Conservation (phyloP, 2,113 vertebrate genomes). For the Gallinago paraguaiae region DNA sequence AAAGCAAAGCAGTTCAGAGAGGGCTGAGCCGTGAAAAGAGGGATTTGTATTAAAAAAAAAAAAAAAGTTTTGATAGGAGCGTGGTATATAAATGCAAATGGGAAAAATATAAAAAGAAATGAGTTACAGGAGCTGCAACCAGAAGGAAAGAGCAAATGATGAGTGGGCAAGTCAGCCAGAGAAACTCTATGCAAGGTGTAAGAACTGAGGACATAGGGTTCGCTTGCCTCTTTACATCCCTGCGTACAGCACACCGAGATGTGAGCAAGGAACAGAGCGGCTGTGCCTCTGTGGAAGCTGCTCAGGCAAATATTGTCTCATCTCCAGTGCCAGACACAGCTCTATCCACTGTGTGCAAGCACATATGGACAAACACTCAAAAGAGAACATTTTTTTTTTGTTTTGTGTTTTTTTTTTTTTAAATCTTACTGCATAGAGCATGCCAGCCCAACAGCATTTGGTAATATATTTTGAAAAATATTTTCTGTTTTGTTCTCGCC, state of each 20-base stretch:
- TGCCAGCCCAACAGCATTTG: background rate
- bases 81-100: background rate
- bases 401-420: background rate
- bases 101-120: background rate
- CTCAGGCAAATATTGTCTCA: background rate
- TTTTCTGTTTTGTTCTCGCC: slow-evolving; percentile 14
- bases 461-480: slow-evolving; percentile 31
- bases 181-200: background rate
- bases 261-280: background rate
- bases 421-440: background rate
- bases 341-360: background rate
- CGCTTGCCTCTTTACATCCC: background rate
- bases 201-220: background rate
- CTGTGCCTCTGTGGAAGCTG: background rate
- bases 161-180: background rate
- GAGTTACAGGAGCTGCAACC: background rate
- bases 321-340: background rate
- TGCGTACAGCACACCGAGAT: background rate
- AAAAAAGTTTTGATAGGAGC: background rate
- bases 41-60: background rate
- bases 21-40: background rate
- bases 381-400: background rate
- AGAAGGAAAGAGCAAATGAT: background rate
- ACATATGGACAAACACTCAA: background rate
- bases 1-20: background rate